phyloP scores from a whole-genome alignment of 2,113 vertebrate species.

The Rhodinocichla rosea region DNA sequence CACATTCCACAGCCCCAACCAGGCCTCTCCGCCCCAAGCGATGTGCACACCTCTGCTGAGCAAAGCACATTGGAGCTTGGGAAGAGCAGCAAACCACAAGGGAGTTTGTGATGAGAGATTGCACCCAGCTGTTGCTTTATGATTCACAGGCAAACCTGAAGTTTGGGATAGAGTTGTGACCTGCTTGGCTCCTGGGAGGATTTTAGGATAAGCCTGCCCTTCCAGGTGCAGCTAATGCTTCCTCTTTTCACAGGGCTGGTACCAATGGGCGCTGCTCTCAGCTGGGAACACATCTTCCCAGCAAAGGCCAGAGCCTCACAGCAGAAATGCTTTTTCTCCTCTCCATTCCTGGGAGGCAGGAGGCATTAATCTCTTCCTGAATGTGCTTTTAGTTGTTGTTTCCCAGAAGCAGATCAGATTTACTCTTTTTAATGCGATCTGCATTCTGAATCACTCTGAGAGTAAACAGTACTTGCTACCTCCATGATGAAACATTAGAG shows the following conservation, averaged over 20 bases:
- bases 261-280: background rate
- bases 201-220: background rate
- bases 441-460: background rate
- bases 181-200: background rate
- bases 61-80: fast-evolving
- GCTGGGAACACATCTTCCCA: background rate
- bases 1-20: background rate
- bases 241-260: background rate
- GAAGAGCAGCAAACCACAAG: background rate
- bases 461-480: background rate
- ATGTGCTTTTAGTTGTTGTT: constrained; percentile 4
- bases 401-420: constrained; percentile 29
- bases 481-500: background rate
- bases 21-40: background rate
- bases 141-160: background rate
- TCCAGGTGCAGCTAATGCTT: background rate
- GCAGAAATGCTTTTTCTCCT: background rate
- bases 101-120: background rate
- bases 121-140: background rate
- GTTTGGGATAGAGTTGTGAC: background rate
- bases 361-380: constrained; percentile 4
- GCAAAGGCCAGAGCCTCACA: background rate
- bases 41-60: background rate
- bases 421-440: background rate
- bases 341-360: background rate